phyloP scores from a whole-genome alignment of 2,113 vertebrate species.

The Panthera tigris region DNA sequence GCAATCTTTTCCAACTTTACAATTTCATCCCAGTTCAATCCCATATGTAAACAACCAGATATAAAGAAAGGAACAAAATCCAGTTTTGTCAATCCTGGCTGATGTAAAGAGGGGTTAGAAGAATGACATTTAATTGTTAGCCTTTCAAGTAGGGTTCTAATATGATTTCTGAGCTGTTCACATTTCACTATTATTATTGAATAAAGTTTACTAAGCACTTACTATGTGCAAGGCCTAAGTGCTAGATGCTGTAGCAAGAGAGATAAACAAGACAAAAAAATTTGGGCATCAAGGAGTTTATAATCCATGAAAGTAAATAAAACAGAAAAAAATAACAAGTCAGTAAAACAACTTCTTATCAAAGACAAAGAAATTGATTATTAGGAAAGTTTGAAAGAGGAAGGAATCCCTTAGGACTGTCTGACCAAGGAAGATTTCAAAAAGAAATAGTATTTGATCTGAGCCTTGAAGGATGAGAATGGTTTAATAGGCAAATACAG shows the following conservation, averaged over 20 bases:
- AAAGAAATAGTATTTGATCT: neutral
- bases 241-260: neutral
- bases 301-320: neutral
- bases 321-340: neutral
- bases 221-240: neutral
- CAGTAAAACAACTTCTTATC: neutral
- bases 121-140: neutral
- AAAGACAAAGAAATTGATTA: neutral
- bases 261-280: neutral
- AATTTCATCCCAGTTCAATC: neutral
- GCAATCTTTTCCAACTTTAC: neutral
- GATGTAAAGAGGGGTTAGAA: neutral
- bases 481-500: neutral
- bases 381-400: neutral
- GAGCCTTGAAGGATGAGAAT: neutral
- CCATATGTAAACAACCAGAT: neutral
- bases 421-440: neutral
- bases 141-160: neutral
- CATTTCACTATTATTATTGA: constrained; percentile 2
- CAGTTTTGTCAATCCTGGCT: neutral
- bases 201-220: neutral
- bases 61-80: neutral
- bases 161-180: constrained; percentile 1
- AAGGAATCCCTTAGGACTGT: neutral
- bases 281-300: neutral